Conservation (phyloP, 2,888 invertebrate genomes). For the Oxycera nigricornis region DNA sequence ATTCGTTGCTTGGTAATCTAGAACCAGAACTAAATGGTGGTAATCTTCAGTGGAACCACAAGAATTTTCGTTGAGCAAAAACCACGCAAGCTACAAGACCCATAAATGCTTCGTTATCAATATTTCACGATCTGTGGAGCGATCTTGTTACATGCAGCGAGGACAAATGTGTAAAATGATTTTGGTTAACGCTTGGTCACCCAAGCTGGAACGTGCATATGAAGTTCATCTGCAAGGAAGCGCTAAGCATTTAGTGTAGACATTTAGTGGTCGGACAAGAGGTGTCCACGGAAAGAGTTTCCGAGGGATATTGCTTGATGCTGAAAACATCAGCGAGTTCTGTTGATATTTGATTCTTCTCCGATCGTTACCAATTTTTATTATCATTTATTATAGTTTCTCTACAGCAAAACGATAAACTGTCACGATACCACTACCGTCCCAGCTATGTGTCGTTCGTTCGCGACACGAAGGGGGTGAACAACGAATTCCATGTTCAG, state of each 20-base stretch:
- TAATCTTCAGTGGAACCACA: slow-evolving; percentile 28
- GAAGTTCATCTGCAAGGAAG: slow-evolving; percentile 7
- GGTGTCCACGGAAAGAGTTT: neutral
- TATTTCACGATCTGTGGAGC: slow-evolving; percentile 47
- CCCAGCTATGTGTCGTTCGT: neutral
- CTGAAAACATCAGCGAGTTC: neutral
- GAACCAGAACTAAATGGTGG: slow-evolving; percentile 12
- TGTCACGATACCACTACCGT: slow-evolving; percentile 27
- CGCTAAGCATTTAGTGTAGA: neutral
- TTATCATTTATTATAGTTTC: slow-evolving; percentile 35
- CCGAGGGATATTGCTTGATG: neutral
- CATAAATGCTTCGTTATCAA: slow-evolving; percentile 47
- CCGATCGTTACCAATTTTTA: slow-evolving; percentile 46
- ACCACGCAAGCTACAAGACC: slow-evolving; percentile 31
- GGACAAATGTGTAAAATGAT: slow-evolving; percentile 46
- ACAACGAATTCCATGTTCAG: slow-evolving; percentile 28
- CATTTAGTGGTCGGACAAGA: neutral
- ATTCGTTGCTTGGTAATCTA: neutral
- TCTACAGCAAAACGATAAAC: slow-evolving; percentile 19
- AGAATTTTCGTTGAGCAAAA: neutral
- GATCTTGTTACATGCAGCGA: slow-evolving; percentile 47
- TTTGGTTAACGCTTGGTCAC: slow-evolving; percentile 27
- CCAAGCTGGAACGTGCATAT: neutral
- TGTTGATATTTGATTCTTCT: slow-evolving; percentile 46
- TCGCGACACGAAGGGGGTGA: neutral